Evolutionary conservation across 2,113 vertebrate genomes (phyloP).

Genomic region (Morphnarchus princeps): DNA sequence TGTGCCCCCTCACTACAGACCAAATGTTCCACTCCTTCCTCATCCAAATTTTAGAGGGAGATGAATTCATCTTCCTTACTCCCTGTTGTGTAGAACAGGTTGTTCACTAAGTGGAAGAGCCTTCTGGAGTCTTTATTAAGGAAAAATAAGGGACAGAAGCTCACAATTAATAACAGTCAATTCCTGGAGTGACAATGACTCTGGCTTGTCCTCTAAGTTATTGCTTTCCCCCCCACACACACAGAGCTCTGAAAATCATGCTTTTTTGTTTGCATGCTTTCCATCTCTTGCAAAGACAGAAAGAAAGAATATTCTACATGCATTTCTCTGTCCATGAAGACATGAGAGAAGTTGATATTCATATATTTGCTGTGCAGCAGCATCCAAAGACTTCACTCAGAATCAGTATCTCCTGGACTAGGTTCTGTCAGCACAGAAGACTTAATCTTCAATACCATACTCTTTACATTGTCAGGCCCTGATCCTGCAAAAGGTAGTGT

Average conservation of each 20-base stretch:
- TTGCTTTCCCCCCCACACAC: not conserved
- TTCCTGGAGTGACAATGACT: not conserved
- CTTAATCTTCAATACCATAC: not conserved
- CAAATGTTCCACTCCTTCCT: conserved; percentile 20
- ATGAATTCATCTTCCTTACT: conserved; percentile 37
- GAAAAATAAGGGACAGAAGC: conserved; percentile 6
- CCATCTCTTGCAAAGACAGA: not conserved
- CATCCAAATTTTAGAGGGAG: not conserved
- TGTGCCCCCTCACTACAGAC: not conserved
- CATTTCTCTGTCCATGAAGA: not conserved
- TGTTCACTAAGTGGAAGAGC: not conserved
- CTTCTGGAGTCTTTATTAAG: conserved; percentile 29
- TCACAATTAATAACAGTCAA: conserved; percentile 20
- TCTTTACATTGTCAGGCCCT: not conserved
- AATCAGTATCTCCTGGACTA: not conserved
- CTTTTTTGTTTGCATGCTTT: not conserved
- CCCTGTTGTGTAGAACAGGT: conserved; percentile 38
- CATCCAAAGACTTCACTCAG: not conserved
- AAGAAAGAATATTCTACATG: not conserved
- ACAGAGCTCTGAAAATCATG: not conserved
- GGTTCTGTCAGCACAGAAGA: not conserved
- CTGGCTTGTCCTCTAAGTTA: not conserved
- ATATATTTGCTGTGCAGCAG: not conserved
- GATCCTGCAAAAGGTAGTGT: not conserved
- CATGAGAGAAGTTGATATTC: not conserved